Percentiles rank a stretch among this genome's conserved stretches.
These are phyloP conservation scores for Cheilosia grossa DNA, from an alignment of 2,888 invertebrate genomes.

Conservation along the genomic window DNA sequence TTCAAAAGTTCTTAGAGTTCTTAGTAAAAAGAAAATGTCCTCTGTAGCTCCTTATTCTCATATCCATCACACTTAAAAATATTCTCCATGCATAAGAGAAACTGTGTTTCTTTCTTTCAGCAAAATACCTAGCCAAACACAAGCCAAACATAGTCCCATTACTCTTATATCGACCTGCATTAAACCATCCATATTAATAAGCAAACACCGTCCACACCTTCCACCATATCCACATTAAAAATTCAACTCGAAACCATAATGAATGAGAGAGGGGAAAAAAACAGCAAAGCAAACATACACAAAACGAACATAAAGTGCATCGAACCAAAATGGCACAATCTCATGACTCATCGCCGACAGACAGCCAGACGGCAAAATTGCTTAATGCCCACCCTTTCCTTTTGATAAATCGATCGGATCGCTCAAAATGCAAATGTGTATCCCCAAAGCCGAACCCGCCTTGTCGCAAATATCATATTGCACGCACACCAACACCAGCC, in stretches of 20 bases:
- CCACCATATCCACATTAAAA: slow-evolving; percentile 45
- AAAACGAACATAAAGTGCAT: slow-evolving; percentile 67
- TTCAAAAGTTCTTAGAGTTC: too few species aligned
- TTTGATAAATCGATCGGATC: slow-evolving; percentile 73
- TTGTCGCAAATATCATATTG: slow-evolving; percentile 62
- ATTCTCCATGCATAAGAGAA: too few species aligned
- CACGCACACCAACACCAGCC: slow-evolving; percentile 43
- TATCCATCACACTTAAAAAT: too few species aligned
- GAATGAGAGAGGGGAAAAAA: slow-evolving; percentile 7
- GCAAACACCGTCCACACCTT: slow-evolving; percentile 49
- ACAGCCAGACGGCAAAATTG: slow-evolving; percentile 68
- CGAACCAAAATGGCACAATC: slow-evolving; percentile 74
- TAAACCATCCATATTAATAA: slow-evolving; percentile 51
- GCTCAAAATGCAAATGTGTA: slow-evolving; percentile 65
- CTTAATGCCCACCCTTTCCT: slow-evolving; percentile 70
- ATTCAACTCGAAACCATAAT: slow-evolving; percentile 53
- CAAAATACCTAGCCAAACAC: slow-evolving; percentile 5
- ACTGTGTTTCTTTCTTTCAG: neutral
- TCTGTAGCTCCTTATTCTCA: too few species aligned
- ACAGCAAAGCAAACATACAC: slow-evolving; percentile 14
- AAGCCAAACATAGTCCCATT: slow-evolving; percentile 45
- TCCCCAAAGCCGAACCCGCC: slow-evolving; percentile 42
- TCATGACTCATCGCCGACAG: slow-evolving; percentile 69
- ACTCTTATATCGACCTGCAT: slow-evolving; percentile 52
- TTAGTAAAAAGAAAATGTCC: too few species aligned